Evolutionary conservation across 2,113 vertebrate species (phyloP).

Genomic region (Triplophysa siluroides): DNA sequence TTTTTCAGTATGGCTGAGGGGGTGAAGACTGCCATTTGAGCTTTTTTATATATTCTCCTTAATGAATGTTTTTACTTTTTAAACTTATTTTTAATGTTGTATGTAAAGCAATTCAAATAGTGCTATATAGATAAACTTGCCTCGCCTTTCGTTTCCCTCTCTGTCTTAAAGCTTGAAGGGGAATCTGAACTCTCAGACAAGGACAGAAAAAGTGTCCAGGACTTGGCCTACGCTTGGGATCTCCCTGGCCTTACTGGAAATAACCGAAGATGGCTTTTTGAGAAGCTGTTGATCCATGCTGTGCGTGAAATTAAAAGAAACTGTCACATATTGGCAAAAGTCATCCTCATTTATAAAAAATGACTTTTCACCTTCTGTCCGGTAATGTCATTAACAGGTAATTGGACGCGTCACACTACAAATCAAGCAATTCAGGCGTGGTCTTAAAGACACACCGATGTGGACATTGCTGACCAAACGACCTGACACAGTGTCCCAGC

Average conservation of each 20-base stretch:
- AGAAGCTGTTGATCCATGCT: conserved; percentile 16
- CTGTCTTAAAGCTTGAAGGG: conserved; percentile 34
- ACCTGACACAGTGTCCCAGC: conserved; percentile 2
- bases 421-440: conserved; percentile 49
- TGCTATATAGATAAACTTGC: conserved; percentile 2
- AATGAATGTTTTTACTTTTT: no score
- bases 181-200: conserved; percentile 29
- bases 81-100: no score
- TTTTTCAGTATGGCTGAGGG: no score
- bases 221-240: conserved; percentile 32
- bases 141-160: neutral
- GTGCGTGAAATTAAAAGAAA: neutral
- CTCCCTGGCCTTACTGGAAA: conserved; percentile 30
- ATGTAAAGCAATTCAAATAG: neutral
- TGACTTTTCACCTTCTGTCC: neutral
- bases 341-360: no score
- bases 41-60: no score
- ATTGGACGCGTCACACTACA: conserved; percentile 42
- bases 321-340: no score
- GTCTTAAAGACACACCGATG: conserved; percentile 48
- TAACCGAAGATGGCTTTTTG: conserved; percentile 46
- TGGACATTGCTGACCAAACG: conserved; percentile 44
- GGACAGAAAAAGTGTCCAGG: conserved; percentile 17
- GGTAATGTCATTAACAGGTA: conserved; percentile 26
- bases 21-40: no score